Evolutionary conservation across 1,140 invertebrate species (phyloP).

Genomic region (Ganaspis sp.): DNA sequence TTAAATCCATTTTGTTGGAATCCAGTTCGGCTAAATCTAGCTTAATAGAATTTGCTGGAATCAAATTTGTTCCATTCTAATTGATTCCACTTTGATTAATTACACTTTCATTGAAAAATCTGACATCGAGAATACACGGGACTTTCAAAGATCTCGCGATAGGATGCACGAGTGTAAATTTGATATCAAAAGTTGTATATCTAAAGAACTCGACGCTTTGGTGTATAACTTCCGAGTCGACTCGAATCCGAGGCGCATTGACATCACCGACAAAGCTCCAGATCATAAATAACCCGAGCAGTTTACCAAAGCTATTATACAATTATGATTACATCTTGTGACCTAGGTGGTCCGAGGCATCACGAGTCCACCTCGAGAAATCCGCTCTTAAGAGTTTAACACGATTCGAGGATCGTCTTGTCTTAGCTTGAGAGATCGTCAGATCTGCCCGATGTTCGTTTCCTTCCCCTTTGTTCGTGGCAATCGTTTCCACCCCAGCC

Average conservation of each 20-base stretch:
- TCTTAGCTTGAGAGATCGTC: conserved; percentile 38
- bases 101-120: no score
- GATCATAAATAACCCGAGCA: conserved; percentile 72
- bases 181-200: conserved; percentile 52
- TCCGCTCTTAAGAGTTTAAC: conserved; percentile 50
- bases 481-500: background rate
- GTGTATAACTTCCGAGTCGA: conserved; percentile 55
- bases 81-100: no score
- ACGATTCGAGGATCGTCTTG: conserved; percentile 45
- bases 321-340: conserved; percentile 74
- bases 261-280: conserved; percentile 66
- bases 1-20: no score
- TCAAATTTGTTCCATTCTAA: no score
- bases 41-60: no score
- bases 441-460: conserved; percentile 20
- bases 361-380: conserved; percentile 58
- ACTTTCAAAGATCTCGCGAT: conserved; percentile 57
- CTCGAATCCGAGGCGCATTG: conserved; percentile 64
- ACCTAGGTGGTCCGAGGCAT: conserved; percentile 66
- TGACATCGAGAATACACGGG: no score
- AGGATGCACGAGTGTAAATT: conserved; percentile 56
- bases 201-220: conserved; percentile 45
- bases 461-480: background rate
- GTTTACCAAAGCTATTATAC: conserved; percentile 71
- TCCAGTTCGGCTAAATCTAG: no score